Percentiles rank a stretch among this genome's conserved stretches.
Evolutionary conservation across 2,888 invertebrate species (phyloP).

Genomic region (Ectropis crepuscularia): DNA sequence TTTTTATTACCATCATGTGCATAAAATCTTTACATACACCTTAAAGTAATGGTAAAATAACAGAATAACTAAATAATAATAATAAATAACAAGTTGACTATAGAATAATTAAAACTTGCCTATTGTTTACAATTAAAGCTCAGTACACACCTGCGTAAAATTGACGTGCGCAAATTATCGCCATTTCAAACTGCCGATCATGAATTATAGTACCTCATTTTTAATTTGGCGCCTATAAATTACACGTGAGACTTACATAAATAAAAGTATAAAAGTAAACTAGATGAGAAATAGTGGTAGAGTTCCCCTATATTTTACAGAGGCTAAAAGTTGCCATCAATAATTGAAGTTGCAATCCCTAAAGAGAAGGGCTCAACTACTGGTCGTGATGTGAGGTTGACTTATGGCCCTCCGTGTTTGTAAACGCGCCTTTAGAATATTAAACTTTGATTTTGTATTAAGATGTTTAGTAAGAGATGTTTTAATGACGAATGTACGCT

Average conservation of each 20-base stretch:
- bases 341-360: constrained; percentile 78
- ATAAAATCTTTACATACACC: too few relatives aligned
- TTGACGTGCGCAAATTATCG: constrained; percentile 20
- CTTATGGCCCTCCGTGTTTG: constrained; percentile 32
- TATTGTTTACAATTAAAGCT: constrained; percentile 8
- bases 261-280: constrained; percentile 70
- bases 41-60: neutral
- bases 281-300: constrained; percentile 71
- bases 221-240: constrained; percentile 43
- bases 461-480: neutral
- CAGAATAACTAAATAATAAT: too few relatives aligned
- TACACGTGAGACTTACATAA: constrained; percentile 47
- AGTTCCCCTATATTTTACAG: constrained; percentile 77
- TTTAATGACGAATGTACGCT: too few relatives aligned
- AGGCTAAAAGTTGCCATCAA: constrained; percentile 81
- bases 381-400: constrained; percentile 53
- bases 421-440: constrained; percentile 22
- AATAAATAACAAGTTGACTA: neutral
- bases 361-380: constrained; percentile 67
- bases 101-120: neutral
- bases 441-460: constrained; percentile 32
- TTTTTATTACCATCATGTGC: too few relatives aligned
- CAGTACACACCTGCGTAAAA: constrained; percentile 30
- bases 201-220: constrained; percentile 33
- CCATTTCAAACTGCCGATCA: constrained; percentile 23